phyloP scores from a whole-genome alignment of 2,797 vertebrate genomes.

The Hypotaenidia okinawae region DNA sequence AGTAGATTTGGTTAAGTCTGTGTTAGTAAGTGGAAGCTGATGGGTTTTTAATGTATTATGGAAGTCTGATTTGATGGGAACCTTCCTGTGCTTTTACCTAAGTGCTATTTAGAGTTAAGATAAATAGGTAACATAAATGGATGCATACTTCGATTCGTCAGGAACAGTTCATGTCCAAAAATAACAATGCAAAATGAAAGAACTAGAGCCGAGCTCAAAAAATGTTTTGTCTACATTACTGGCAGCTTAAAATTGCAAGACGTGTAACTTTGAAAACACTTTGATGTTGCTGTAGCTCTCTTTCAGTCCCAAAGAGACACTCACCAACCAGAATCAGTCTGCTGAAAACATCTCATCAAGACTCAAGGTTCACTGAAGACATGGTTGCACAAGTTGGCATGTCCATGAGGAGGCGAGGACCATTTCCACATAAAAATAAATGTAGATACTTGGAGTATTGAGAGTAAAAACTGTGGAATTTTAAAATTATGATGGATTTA shows the following conservation, averaged over 20 bases:
- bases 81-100: neutral
- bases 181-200: neutral
- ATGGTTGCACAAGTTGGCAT: neutral
- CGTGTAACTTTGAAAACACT: neutral
- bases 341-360: neutral
- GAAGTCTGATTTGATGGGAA: constrained; percentile 5
- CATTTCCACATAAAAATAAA: neutral
- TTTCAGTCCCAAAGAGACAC: neutral
- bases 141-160: neutral
- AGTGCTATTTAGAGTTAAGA: constrained; percentile 11
- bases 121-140: neutral
- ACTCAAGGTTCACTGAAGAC: neutral
- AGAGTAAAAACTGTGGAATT: neutral
- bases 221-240: neutral
- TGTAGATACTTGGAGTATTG: neutral
- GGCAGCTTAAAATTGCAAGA: neutral
- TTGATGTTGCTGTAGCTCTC: neutral
- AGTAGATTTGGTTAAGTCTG: neutral
- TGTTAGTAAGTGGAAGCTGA: constrained; percentile 15
- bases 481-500: neutral
- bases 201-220: neutral
- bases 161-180: neutral
- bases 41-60: constrained; percentile 27
- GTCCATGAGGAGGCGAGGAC: neutral
- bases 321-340: neutral